These are phyloP conservation scores for Siniperca knerii DNA, from an alignment of 2,113 vertebrate species.

Conservation along the genomic window DNA sequence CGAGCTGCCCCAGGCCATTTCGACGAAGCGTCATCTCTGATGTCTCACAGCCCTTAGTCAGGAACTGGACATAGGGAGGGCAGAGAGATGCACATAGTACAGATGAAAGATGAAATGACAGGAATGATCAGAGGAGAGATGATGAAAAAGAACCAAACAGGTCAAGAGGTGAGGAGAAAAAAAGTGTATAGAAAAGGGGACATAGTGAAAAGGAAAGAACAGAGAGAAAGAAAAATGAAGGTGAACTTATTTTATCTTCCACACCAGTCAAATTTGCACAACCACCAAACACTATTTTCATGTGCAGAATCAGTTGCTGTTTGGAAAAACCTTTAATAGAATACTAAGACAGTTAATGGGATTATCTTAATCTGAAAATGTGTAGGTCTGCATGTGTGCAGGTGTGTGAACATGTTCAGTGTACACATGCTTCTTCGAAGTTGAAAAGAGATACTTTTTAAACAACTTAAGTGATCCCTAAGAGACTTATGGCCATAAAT, in stretches of 20 bases:
- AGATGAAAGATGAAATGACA: background rate
- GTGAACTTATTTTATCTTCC: background rate
- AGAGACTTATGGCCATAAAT: conserved; percentile 23
- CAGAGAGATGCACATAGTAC: background rate
- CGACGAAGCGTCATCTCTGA: conserved; percentile 97
- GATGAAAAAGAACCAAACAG: background rate
- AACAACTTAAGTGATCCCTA: background rate
- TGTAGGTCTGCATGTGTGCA: background rate
- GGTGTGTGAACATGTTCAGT: background rate
- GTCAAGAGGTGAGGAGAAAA: background rate
- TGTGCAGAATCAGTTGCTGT: background rate
- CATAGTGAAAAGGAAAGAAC: background rate
- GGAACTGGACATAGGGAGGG: conserved; percentile 80
- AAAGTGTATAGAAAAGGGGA: background rate
- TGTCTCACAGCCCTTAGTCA: conserved; percentile 96
- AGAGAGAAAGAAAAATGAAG: background rate
- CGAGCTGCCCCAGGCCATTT: conserved; percentile 97
- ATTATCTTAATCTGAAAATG: background rate
- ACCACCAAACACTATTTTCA: background rate
- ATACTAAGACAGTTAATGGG: background rate
- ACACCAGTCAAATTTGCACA: background rate
- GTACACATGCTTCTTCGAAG: background rate
- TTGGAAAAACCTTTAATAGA: background rate
- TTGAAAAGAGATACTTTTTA: background rate
- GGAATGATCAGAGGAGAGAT: background rate